phyloP scores from a whole-genome alignment of 2,797 vertebrate genomes.

The Gadopsis bispinosus region DNA sequence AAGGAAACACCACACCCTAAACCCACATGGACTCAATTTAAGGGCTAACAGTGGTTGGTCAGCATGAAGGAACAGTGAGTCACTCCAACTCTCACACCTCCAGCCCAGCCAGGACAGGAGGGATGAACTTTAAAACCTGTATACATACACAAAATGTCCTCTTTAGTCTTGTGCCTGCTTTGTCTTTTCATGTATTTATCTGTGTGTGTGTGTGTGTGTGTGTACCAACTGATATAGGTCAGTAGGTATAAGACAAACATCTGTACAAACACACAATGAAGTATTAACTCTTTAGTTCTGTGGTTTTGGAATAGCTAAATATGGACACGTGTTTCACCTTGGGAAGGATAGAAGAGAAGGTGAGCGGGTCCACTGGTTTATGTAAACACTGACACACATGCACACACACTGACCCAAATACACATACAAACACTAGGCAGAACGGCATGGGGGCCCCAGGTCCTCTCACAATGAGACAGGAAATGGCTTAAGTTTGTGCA shows the following conservation, averaged over 20 bases:
- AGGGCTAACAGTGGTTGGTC: slow-evolving; percentile 35
- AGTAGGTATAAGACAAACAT: slow-evolving; percentile 8
- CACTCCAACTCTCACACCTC: slow-evolving; percentile 21
- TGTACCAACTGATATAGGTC: background rate
- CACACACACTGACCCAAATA: slow-evolving; percentile 37
- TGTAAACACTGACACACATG: slow-evolving; percentile 51
- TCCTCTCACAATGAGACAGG: slow-evolving; percentile 65
- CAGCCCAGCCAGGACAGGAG: background rate
- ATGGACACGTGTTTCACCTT: slow-evolving; percentile 47
- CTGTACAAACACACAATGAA: slow-evolving; percentile 22
- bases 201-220: background rate
- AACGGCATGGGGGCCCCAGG: slow-evolving; percentile 57
- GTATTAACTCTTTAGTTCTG: background rate
- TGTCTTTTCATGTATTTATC: slow-evolving; percentile 1
- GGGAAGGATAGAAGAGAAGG: slow-evolving; percentile 44
- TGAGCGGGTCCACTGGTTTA: slow-evolving; percentile 52
- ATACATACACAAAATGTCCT: background rate
- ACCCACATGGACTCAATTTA: slow-evolving; percentile 62
- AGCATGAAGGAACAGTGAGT: slow-evolving; percentile 23
- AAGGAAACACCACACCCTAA: slow-evolving; percentile 63
- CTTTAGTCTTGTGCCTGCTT: background rate
- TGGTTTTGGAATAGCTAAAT: slow-evolving; percentile 1
- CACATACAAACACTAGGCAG: slow-evolving; percentile 46
- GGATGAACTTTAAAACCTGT: slow-evolving; percentile 7
- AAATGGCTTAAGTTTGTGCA: slow-evolving; percentile 68